Percentiles rank a stretch among this genome's conserved stretches.
These are phyloP conservation scores for Tetrapedia diversipes DNA, from an alignment of 2,888 invertebrate genomes.

Conservation along the genomic window DNA sequence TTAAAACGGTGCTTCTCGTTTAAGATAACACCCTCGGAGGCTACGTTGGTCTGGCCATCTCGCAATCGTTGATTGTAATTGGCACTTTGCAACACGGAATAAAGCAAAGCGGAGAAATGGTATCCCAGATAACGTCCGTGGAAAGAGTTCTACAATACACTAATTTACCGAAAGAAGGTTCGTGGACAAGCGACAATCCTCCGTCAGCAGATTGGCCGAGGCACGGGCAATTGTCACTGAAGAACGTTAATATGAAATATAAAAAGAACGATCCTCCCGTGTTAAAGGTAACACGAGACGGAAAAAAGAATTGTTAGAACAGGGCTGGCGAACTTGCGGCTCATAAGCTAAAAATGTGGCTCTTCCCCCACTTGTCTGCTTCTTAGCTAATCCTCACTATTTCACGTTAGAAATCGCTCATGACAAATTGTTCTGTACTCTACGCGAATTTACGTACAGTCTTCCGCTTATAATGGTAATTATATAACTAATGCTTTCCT, in stretches of 20 bases:
- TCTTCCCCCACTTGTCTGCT: no score
- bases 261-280: conserved; percentile 87
- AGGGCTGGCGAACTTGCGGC: no score
- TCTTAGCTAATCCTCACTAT: no score
- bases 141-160: conserved; percentile 92
- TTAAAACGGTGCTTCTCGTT: not conserved
- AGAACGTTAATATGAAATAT: conserved; percentile 87
- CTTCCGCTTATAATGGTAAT: no score
- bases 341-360: no score
- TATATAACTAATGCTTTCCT: no score
- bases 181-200: conserved; percentile 74
- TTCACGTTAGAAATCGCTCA: no score
- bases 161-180: conserved; percentile 87
- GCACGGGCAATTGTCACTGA: conserved; percentile 86
- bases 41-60: conserved; percentile 88
- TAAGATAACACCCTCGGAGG: conserved; percentile 85
- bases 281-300: conserved; percentile 84
- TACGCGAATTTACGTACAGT: no score
- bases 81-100: conserved; percentile 92
- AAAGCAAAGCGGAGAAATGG: conserved; percentile 89
- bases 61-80: conserved; percentile 88
- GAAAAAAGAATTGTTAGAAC: no score
- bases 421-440: no score
- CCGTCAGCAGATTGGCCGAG: conserved; percentile 88
- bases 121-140: conserved; percentile 90